Conservation (phyloP, 2,888 invertebrate genomes). For the Leucophenga maculata region DNA sequence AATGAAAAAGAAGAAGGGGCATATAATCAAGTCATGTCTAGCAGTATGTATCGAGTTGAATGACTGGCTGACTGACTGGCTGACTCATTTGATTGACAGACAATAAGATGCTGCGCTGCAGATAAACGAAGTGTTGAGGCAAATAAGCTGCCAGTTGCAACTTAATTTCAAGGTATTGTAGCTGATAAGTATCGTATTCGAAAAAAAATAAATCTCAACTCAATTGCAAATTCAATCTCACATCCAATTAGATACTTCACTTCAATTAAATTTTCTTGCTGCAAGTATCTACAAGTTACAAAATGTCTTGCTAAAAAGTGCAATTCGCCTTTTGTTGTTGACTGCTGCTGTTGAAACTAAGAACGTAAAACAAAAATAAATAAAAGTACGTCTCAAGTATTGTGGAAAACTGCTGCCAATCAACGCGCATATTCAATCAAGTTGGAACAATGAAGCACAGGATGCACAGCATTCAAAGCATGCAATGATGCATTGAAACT, state of each 20-base stretch:
- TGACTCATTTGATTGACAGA: background rate
- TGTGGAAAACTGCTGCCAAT: constrained; percentile 5
- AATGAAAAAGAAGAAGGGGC: background rate
- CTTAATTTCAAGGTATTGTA: constrained; percentile 14
- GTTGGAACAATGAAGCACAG: constrained; percentile 6
- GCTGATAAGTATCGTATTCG: too few species aligned
- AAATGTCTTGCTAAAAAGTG: constrained; percentile 4
- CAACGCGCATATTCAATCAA: constrained; percentile 24
- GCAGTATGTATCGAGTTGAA: too few species aligned
- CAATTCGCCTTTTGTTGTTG: constrained; percentile 19
- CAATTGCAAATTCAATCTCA: background rate
- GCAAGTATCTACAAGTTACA: too few species aligned
- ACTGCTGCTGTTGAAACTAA: too few species aligned
- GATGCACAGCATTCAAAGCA: background rate
- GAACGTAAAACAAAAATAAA: too few species aligned
- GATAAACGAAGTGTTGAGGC: too few species aligned
- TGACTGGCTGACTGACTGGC: background rate
- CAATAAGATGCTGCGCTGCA: constrained; percentile 5
- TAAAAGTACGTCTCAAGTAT: too few species aligned
- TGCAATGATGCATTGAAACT: constrained; percentile 8
- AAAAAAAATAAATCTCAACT: too few species aligned
- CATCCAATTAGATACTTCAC: constrained; percentile 16
- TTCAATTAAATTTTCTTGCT: too few species aligned
- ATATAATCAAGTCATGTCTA: too few species aligned
- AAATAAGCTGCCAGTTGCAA: constrained; percentile 8